These are phyloP conservation scores for Adelognathus sp. DNA, from an alignment of 2,888 invertebrate species.

Conservation along the genomic window DNA sequence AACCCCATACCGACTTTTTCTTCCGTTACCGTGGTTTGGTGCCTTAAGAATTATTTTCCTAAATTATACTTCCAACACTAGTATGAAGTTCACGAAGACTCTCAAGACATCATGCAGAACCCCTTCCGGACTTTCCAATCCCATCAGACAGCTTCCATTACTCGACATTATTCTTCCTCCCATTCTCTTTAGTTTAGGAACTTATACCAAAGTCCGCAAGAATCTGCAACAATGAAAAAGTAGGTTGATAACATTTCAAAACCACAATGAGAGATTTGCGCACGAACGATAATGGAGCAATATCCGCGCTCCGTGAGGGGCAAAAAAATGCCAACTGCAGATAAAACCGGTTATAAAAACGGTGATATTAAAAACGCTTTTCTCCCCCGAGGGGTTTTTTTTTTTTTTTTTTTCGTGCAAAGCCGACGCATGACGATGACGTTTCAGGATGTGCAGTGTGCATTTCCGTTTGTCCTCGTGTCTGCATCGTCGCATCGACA, in stretches of 20 bases:
- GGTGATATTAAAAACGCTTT: conserved; percentile 1
- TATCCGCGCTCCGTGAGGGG: neutral
- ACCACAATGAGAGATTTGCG: neutral
- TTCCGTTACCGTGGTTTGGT: too few species aligned
- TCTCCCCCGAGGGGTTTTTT: neutral
- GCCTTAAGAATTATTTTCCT: too few species aligned
- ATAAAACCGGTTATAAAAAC: neutral
- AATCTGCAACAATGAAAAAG: conserved; percentile 35
- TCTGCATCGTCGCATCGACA: conserved; percentile 42
- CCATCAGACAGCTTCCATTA: neutral
- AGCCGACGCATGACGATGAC: neutral
- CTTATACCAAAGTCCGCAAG: neutral
- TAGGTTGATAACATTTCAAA: conserved; percentile 20
- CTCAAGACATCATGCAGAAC: neutral
- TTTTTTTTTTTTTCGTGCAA: neutral
- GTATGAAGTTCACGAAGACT: neutral
- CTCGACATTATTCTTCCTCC: conserved; percentile 1
- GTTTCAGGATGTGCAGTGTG: conserved; percentile 1
- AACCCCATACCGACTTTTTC: neutral
- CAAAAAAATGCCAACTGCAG: neutral
- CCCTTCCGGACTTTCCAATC: neutral
- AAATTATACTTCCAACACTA: too few species aligned
- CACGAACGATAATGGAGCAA: conserved; percentile 10
- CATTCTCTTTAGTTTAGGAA: neutral
- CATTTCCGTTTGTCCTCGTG: conserved; percentile 37